Percentiles rank a stretch among this genome's conserved stretches.
These are phyloP conservation scores for Nomada lathburiana DNA, from an alignment of 2,888 invertebrate species.

Conservation along the genomic window DNA sequence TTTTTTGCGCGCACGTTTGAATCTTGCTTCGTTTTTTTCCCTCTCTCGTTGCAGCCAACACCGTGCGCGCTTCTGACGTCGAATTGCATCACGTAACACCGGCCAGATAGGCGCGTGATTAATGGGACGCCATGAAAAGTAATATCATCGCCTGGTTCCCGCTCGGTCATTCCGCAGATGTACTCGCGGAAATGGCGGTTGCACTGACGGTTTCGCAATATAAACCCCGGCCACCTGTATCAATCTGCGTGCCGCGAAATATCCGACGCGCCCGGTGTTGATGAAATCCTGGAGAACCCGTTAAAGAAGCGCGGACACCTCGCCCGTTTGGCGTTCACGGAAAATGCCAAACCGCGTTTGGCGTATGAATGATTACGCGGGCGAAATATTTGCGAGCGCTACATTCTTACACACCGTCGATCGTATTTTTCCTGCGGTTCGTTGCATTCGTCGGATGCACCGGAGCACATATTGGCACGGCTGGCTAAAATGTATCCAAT, in stretches of 20 bases:
- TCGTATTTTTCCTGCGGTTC: too few species aligned
- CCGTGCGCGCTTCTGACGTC: slow-evolving; percentile 32
- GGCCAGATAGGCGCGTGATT: slow-evolving; percentile 55
- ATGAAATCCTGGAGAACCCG: slow-evolving; percentile 26
- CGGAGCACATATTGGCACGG: too few species aligned
- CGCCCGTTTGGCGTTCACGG: background rate
- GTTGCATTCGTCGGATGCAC: too few species aligned
- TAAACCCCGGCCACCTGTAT: slow-evolving; percentile 37
- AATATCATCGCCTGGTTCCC: slow-evolving; percentile 49
- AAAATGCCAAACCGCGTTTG: background rate
- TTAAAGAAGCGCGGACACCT: background rate
- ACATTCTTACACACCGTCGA: too few species aligned
- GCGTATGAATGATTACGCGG: too few species aligned
- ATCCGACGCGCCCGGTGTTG: background rate
- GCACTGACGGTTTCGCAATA: slow-evolving; percentile 38
- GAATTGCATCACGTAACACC: slow-evolving; percentile 43
- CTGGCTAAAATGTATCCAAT: too few species aligned
- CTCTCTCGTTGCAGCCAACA: background rate
- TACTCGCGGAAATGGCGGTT: slow-evolving; percentile 47
- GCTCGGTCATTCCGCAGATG: slow-evolving; percentile 51
- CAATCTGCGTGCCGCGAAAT: slow-evolving; percentile 42
- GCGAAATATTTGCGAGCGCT: too few species aligned
- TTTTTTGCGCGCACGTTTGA: background rate
- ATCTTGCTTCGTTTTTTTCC: background rate
- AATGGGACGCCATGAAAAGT: slow-evolving; percentile 72